phyloP scores from a whole-genome alignment of 2,888 invertebrate genomes.

The Hirudinaria manillensis region DNA sequence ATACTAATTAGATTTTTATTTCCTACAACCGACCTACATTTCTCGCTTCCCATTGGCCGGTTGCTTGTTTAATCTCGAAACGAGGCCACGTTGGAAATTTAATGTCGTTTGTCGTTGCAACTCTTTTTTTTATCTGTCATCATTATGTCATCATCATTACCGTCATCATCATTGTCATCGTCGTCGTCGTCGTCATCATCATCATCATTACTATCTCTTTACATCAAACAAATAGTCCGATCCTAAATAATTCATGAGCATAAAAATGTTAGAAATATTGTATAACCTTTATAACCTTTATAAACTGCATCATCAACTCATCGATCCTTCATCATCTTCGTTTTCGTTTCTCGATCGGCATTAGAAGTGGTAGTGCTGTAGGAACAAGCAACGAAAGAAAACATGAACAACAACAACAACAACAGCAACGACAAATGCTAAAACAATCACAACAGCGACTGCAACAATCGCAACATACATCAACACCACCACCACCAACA shows the following conservation, averaged over 20 bases:
- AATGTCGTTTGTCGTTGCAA: no score
- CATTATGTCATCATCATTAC: slow-evolving; percentile 21
- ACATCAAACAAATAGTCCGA: background rate
- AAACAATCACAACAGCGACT: background rate
- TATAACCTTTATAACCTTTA: no score
- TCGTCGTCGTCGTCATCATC: slow-evolving; percentile 18
- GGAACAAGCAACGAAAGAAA: background rate
- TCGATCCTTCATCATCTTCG: background rate
- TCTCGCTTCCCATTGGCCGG: no score
- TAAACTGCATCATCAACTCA: no score
- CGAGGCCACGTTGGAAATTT: no score
- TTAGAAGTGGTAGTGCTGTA: no score
- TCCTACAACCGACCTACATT: no score
- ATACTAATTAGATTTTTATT: no score
- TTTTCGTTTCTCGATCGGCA: no score
- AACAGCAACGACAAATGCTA: no score
- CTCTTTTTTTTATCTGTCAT: background rate
- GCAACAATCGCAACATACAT: background rate
- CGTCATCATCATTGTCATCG: slow-evolving; percentile 19
- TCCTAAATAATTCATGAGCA: background rate
- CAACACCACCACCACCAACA: background rate
- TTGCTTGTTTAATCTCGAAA: no score
- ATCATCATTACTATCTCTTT: slow-evolving; percentile 12
- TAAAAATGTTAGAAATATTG: no score
- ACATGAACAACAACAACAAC: slow-evolving; percentile 6